Percentiles rank a stretch among this genome's conserved stretches.
phyloP scores from a whole-genome alignment of 1,140 invertebrate species.

The roundworm (Caenorhabditis elegans) region DNA sequence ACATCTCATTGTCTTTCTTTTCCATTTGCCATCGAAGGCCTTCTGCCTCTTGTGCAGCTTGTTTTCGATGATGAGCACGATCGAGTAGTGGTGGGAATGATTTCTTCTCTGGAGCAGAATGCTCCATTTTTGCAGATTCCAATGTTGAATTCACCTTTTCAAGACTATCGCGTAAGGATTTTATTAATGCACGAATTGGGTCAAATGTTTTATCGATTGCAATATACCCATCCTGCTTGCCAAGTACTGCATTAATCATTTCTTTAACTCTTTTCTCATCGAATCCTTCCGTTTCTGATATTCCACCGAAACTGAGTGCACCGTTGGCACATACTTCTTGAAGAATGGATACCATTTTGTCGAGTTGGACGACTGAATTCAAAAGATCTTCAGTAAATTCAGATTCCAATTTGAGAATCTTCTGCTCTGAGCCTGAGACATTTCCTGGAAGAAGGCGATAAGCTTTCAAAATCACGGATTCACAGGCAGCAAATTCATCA shows the following conservation, averaged over 20 bases:
- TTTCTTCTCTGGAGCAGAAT: neutral
- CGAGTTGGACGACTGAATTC: neutral
- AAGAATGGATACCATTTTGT: neutral
- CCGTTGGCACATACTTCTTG: neutral
- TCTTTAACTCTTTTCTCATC: conserved; percentile 54
- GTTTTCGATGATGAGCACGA: conserved; percentile 58
- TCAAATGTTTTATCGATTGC: conserved; percentile 50
- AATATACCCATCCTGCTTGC: conserved; percentile 55
- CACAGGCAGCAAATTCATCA: conserved; percentile 1
- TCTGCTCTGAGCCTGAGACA: neutral
- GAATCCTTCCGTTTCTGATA: conserved; percentile 60
- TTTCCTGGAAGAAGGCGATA: neutral
- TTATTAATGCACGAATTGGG: conserved; percentile 24
- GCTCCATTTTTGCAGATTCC: conserved; percentile 8
- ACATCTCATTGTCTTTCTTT: conserved; percentile 63
- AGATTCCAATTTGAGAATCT: neutral
- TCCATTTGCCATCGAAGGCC: conserved; percentile 63
- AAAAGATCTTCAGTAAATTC: neutral
- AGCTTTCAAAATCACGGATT: conserved; percentile 8
- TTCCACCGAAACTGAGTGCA: neutral
- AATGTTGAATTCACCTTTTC: neutral
- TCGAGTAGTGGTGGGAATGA: conserved; percentile 55
- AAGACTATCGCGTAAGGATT: conserved; percentile 23
- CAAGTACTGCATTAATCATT: conserved; percentile 56
- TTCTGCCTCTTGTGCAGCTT: conserved; percentile 62